Base-by-base conservation (phyloP, 1,140 invertebrate species). In the Matsumurasca onukii region DNA sequence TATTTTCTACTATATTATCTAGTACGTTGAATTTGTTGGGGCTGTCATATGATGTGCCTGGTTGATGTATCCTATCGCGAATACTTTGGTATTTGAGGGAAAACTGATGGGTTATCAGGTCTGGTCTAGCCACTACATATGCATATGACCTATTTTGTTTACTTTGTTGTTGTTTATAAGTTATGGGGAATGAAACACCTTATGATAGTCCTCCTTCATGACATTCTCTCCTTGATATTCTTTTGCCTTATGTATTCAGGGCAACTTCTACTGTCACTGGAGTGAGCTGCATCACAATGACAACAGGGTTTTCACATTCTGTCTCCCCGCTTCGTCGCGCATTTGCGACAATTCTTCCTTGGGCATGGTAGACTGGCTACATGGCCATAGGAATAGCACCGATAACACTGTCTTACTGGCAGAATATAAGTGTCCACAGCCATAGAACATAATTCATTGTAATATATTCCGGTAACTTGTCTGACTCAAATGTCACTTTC, bases 401-500 rank as follows among this genome's bases (percentile, higher is more conserved):
- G 15, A 27, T 27, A 59, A 27, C 55, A 59, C 30, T 59, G 55
- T 24, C n/a, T 59, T 5, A 59, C 55, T 3, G 24, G 55, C 9
- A 59, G 3, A 2, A 29, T 59, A 27, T 27, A 59, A 27, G 55
- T 13, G 12, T 59, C 55, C 30, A 59, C 22, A 3, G 25, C 30
- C 22, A 59, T 59, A 5, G 15, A 9, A 59, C 55, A 59, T 59
- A 27, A 29, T 59, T 59, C 24, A 27, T 12, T 27, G 15, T 63
- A 2, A 63, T 34, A 9, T 22, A n/a, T 34, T 34, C 22, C 3
- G 61, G 61, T 45, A 63, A 20, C 9, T 2, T 20, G 39, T 63
- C 61, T n/a, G 61, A 31, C 2, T 63, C 30, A 63, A 63, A 63
- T 34, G 29, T 63, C 2, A 39, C 2, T 63, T 63, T 39, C n/a